phyloP scores from a whole-genome alignment of 2,113 vertebrate genomes.

The Takifugu flavidus region DNA sequence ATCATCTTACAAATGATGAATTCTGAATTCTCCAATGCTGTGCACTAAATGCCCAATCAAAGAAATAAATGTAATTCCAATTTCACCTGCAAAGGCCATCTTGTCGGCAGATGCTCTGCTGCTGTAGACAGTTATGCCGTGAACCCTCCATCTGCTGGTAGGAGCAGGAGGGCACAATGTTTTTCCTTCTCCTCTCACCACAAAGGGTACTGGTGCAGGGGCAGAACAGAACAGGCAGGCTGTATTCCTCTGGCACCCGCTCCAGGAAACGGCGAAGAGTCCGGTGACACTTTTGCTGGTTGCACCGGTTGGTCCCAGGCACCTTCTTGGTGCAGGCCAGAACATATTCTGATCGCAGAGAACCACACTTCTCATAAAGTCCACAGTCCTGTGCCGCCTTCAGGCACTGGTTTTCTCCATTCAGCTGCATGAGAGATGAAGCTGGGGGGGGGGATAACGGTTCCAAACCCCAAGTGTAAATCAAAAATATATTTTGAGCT shows the following conservation, averaged over 20 bases:
- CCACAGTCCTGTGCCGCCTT: conserved; percentile 87
- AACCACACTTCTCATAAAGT: conserved; percentile 84
- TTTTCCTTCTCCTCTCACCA: conserved; percentile 88
- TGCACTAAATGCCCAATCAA: neutral
- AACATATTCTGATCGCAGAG: conserved; percentile 85
- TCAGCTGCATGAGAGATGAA: conserved; percentile 59
- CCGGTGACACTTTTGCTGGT: conserved; percentile 82
- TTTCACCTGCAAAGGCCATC: conserved; percentile 90
- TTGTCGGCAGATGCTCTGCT: conserved; percentile 79
- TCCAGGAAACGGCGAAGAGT: conserved; percentile 87
- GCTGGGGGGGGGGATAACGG: conserved; percentile 27
- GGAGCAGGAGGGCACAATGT: conserved; percentile 92
- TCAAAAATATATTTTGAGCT: too few species aligned
- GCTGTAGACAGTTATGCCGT: conserved; percentile 85
- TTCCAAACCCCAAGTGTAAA: too few species aligned
- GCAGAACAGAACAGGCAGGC: conserved; percentile 88
- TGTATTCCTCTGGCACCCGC: conserved; percentile 83
- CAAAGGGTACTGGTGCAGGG: conserved; percentile 85
- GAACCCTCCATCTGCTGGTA: conserved; percentile 75
- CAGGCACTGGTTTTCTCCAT: conserved; percentile 86
- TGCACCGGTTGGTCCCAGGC: conserved; percentile 72
- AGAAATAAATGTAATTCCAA: too few species aligned
- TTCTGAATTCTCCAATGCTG: neutral
- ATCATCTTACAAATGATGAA: neutral
- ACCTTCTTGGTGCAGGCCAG: conserved; percentile 80